Base-by-base conservation (phyloP, 92 coral and sea anemone genomes). In the Siderastrea siderea region DNA sequence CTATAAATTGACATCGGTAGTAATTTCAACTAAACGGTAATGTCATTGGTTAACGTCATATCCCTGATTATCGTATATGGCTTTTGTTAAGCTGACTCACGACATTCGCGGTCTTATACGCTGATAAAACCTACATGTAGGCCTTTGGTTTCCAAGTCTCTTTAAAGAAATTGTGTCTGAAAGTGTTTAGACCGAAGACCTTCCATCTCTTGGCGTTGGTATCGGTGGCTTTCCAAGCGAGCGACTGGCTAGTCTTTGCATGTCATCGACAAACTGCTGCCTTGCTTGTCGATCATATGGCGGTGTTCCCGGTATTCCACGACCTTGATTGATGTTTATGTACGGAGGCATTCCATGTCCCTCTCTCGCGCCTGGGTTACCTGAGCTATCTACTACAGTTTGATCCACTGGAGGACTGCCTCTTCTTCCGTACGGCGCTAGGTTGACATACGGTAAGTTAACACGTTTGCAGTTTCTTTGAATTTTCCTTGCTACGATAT, bases 191-290 rank as follows among this genome's bases (percentile, higher is more conserved):
- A 73, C n/a, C 11, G 87, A 63, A 5, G 73, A 47, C 19, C 46
- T 19, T 49, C 59, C 45, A 6, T 64, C 13, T 26, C 87, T 63
- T 49, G 87, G 87, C 64, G 87, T 74, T 84, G 87, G 87, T 50
- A 84, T 63, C 26, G 87, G 87, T 2, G 80, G 87, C 52, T 63
- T 84, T 38, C 80, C 80, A 8, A 13, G 63, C 14, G 79, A 64
- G 8, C 80, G 87, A 73, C 14, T 49, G 43, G 73, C 62, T 62
- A 62, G 16, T 61, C 80, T 17, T 71, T 82, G 69, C 13, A 51
- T 9, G 14, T 71, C 87, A 43, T 60, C 15, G 62, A 19, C 7
- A 55, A 60, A 74, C 57, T 5, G 16, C 63, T 72, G 80, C 43
- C 51, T 7, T 14, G 72, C 49, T 14, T 58, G 58, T 70, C 16